phyloP scores from a whole-genome alignment of 2,888 invertebrate genomes.

The Megastigmus dorsalis region DNA sequence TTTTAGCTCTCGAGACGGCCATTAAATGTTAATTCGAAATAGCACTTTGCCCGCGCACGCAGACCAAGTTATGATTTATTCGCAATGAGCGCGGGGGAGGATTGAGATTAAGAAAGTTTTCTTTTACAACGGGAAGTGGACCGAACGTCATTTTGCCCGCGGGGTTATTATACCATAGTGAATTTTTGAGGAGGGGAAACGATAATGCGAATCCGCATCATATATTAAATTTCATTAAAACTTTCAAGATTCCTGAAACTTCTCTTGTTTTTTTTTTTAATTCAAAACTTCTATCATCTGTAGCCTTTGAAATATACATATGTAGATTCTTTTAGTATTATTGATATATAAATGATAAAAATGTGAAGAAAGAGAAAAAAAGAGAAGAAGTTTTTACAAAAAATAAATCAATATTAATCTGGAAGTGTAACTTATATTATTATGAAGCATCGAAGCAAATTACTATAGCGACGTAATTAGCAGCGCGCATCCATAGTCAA shows the following conservation, averaged over 20 bases:
- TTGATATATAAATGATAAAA: no score
- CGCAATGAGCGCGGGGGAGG: conserved; percentile 12
- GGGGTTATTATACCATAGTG: conserved; percentile 17
- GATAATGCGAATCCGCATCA: conserved; percentile 22
- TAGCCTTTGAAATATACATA: no score
- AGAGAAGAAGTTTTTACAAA: no score
- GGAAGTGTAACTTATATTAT: no score
- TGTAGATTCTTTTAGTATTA: no score
- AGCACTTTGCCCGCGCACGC: neutral
- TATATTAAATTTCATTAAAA: conserved; percentile 52
- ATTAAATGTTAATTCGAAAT: conserved; percentile 10
- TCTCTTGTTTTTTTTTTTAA: conserved; percentile 32
- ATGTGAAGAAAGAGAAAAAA: no score
- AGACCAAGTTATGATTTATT: conserved; percentile 38
- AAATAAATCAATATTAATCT: no score
- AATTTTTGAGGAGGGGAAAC: conserved; percentile 24
- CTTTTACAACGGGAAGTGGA: conserved; percentile 30
- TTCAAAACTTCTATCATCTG: conserved; percentile 49
- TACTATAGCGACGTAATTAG: no score
- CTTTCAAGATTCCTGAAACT: neutral
- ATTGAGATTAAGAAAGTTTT: conserved; percentile 52
- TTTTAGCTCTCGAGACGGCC: neutral
- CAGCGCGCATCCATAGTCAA: no score
- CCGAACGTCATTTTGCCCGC: conserved; percentile 16
- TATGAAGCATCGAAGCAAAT: no score